A percentile compares a stretch with the other conserved stretches of the same genome.
Evolutionary conservation across 2,888 invertebrate genomes (phyloP).

Genomic region (Parapristionchus giblindavisi): DNA sequence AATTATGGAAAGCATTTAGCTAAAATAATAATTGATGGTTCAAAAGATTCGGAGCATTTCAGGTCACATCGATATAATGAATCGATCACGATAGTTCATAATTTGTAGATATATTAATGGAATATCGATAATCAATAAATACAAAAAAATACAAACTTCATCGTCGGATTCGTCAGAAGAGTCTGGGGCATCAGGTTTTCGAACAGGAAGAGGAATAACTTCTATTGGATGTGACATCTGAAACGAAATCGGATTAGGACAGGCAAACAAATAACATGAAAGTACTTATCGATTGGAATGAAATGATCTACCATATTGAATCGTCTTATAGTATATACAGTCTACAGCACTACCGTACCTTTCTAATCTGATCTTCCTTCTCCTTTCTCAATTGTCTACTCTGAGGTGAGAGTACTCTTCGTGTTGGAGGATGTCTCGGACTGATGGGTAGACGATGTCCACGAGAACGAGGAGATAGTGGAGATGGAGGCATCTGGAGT

Average conservation of each 20-base stretch:
- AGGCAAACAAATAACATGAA: background rate
- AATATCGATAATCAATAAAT: background rate
- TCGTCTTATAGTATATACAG: background rate
- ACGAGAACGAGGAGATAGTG: constrained; percentile 19
- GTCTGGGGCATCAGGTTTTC: background rate
- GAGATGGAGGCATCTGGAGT: constrained; percentile 26
- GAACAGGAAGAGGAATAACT: constrained; percentile 21
- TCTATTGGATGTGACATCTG: constrained; percentile 17
- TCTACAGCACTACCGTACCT: background rate
- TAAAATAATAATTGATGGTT: background rate
- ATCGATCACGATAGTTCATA: background rate
- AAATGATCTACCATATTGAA: background rate
- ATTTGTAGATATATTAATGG: background rate
- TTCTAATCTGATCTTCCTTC: constrained; percentile 19
- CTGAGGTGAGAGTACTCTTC: constrained; percentile 21
- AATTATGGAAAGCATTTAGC: background rate
- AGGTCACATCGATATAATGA: background rate
- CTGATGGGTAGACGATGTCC: constrained; percentile 6
- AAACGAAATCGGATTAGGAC: background rate
- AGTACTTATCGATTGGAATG: background rate
- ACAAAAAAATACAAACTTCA: constrained; percentile 1
- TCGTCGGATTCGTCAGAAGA: constrained; percentile 1
- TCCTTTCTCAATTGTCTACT: constrained; percentile 31
- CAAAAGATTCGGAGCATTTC: too few species aligned
- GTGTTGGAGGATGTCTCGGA: background rate